phyloP scores from a whole-genome alignment of 2,888 invertebrate species.

The Phania funesta region DNA sequence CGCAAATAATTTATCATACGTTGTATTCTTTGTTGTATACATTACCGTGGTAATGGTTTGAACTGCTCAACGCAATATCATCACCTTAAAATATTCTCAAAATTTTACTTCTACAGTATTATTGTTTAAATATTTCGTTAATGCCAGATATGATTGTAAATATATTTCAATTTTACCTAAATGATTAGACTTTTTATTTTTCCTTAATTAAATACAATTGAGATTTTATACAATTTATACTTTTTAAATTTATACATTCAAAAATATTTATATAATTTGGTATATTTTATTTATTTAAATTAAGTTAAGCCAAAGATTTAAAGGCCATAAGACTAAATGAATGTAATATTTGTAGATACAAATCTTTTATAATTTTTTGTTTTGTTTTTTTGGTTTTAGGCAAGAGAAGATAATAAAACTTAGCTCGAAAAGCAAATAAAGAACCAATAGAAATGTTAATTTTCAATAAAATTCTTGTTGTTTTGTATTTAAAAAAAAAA shows the following conservation, averaged over 20 bases:
- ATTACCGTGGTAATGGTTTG: too few species aligned
- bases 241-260: slow-evolving; percentile 45
- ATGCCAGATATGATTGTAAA: slow-evolving; percentile 15
- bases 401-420: slow-evolving; percentile 33
- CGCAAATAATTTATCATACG: too few species aligned
- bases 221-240: slow-evolving; percentile 47
- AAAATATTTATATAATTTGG: not conserved
- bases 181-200: slow-evolving; percentile 11
- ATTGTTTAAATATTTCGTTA: not conserved
- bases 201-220: slow-evolving; percentile 27
- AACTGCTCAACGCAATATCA: too few species aligned
- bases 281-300: slow-evolving; percentile 25
- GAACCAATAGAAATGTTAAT: slow-evolving; percentile 31
- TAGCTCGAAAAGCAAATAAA: slow-evolving; percentile 28
- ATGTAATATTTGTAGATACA: slow-evolving; percentile 35
- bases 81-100: too few species aligned
- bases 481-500: slow-evolving; percentile 2
- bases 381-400: slow-evolving; percentile 22
- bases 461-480: slow-evolving; percentile 5
- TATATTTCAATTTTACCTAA: not conserved
- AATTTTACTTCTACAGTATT: too few species aligned
- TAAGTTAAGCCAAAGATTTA: slow-evolving; percentile 44
- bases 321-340: slow-evolving; percentile 14
- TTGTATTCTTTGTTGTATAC: too few species aligned
- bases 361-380: not conserved